Conservation (phyloP, 2,797 vertebrate genomes). For the Argentina silus region DNA sequence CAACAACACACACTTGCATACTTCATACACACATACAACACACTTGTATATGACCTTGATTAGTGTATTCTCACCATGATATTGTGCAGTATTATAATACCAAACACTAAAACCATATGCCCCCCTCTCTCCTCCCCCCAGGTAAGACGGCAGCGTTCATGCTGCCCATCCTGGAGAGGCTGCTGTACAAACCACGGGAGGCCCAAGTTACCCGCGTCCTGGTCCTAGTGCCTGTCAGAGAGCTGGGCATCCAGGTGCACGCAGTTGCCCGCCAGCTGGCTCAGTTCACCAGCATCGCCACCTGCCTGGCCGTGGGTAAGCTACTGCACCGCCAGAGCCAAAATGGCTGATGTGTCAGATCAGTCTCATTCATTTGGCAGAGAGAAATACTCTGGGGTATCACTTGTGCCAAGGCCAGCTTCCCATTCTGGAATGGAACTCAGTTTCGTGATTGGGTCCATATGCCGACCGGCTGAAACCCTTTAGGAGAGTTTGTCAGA, state of each 20-base stretch:
- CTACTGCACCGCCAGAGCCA: neutral
- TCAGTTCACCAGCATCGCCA: slow-evolving; percentile 90
- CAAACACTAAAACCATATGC: neutral
- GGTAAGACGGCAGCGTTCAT: slow-evolving; percentile 97
- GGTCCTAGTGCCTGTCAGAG: slow-evolving; percentile 93
- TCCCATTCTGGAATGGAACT: too few species aligned
- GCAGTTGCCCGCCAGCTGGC: slow-evolving; percentile 89
- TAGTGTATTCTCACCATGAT: too few species aligned
- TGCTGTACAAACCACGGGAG: slow-evolving; percentile 93
- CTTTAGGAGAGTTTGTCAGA: too few species aligned
- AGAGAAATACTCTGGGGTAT: too few species aligned
- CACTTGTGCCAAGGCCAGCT: too few species aligned
- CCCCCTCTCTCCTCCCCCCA: slow-evolving; percentile 46
- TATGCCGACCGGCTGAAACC: too few species aligned
- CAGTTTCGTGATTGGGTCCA: too few species aligned
- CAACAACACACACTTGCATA: too few species aligned
- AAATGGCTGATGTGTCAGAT: neutral
- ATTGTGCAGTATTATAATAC: too few species aligned
- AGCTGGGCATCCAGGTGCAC: slow-evolving; percentile 97
- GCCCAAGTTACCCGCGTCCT: slow-evolving; percentile 90
- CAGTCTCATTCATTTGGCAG: too few species aligned
- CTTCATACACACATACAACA: too few species aligned
- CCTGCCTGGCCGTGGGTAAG: slow-evolving; percentile 93
- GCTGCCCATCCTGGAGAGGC: slow-evolving; percentile 90
- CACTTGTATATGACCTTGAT: neutral